phyloP scores from a whole-genome alignment of 2,113 vertebrate genomes.

The Blennius ocellaris region DNA sequence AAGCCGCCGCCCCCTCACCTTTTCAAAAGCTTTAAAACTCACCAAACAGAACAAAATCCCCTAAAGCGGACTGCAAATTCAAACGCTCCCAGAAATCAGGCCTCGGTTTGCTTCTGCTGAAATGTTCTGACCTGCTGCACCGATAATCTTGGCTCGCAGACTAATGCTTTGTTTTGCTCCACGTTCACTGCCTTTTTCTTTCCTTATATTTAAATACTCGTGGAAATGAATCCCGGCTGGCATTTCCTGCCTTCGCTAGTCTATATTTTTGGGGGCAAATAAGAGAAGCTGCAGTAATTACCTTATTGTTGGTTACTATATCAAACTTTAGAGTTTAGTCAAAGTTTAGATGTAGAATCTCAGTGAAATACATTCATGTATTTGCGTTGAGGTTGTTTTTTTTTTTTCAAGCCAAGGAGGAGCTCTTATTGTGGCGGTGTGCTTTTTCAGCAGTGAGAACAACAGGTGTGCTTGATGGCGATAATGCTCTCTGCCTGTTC shows the following conservation, averaged over 20 bases:
- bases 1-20: not conserved
- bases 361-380: no score
- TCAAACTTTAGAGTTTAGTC: no score
- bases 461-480: constrained; percentile 3
- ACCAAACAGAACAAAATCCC: not conserved
- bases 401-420: no score
- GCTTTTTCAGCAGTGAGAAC: constrained; percentile 19
- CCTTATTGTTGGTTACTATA: no score
- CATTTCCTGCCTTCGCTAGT: constrained; percentile 38
- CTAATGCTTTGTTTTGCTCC: constrained; percentile 1
- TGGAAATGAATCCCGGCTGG: constrained; percentile 25
- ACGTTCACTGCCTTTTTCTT: constrained; percentile 1
- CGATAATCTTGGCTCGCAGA: not conserved
- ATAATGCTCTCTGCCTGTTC: constrained; percentile 1
- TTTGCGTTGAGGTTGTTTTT: no score
- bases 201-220: constrained; percentile 27
- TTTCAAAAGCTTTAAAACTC: not conserved
- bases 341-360: no score
- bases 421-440: not conserved
- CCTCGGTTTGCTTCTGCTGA: constrained; percentile 13
- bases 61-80: not conserved
- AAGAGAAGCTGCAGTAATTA: no score
- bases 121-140: constrained; percentile 3
- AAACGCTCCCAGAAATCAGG: not conserved
- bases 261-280: not conserved